A percentile compares a stretch with the other conserved stretches of the same genome.
These are phyloP conservation scores for Drosophila dives DNA, from an alignment of 2,888 invertebrate species.

Conservation along the genomic window DNA sequence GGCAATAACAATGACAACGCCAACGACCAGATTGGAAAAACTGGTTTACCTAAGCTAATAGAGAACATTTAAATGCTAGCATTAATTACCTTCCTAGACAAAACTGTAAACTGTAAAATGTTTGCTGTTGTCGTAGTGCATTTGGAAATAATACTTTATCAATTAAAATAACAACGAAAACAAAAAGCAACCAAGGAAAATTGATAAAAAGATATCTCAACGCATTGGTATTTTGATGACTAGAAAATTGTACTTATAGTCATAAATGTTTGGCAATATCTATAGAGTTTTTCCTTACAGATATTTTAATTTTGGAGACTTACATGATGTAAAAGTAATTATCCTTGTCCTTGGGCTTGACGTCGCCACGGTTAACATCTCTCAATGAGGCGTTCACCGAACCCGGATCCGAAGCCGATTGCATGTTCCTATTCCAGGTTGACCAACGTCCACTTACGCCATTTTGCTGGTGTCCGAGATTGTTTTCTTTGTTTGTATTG, in stretches of 20 bases:
- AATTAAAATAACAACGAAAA: conserved; percentile 1
- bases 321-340: conserved; percentile 84
- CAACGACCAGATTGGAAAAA: conserved; percentile 24
- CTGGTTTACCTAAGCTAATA: conserved; percentile 43
- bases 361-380: conserved; percentile 59
- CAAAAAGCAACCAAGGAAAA: not conserved
- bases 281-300: not conserved
- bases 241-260: conserved; percentile 7
- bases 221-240: not conserved
- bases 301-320: conserved; percentile 54
- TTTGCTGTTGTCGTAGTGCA: not conserved
- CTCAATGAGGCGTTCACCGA: conserved; percentile 57
- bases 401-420: conserved; percentile 56
- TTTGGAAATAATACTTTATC: not conserved
- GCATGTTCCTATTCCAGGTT: conserved; percentile 57
- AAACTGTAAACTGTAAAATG: conserved; percentile 22
- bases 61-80: conserved; percentile 40
- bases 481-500: conserved; percentile 68
- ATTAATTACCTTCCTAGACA: conserved; percentile 29
- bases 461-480: conserved; percentile 64
- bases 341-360: conserved; percentile 82
- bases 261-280: not conserved
- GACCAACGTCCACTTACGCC: conserved; percentile 58
- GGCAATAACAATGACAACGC: conserved; percentile 32
- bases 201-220: not conserved